Percentiles rank a stretch among this genome's conserved stretches.
Conservation (phyloP, 2,797 vertebrate genomes). For the Cuniculus paca region DNA sequence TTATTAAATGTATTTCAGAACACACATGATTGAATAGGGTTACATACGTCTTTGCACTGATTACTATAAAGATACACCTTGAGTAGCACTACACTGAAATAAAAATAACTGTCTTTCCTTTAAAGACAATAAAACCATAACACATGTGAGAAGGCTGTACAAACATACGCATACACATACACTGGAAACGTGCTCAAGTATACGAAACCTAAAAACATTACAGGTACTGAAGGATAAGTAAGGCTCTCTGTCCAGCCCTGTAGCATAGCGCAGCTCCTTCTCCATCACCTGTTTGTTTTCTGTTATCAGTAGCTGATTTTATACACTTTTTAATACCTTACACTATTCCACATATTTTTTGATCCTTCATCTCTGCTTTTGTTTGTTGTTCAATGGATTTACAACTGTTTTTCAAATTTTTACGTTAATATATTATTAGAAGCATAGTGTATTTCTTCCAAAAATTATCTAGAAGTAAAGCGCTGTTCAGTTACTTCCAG, state of each 20-base stretch:
- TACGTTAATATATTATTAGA: not conserved
- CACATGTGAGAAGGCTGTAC: not conserved
- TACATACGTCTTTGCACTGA: not conserved
- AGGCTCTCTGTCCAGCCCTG: not conserved
- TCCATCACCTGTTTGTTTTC: slow-evolving; percentile 1
- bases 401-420: slow-evolving; percentile 28
- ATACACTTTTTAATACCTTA: not conserved
- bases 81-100: not conserved
- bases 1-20: slow-evolving; percentile 36
- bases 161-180: not conserved
- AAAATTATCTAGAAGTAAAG: slow-evolving; percentile 31
- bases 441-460: not conserved
- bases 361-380: not conserved
- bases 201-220: not conserved
- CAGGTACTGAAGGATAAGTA: not conserved
- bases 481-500: slow-evolving; percentile 24
- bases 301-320: not conserved
- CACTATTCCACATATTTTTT: slow-evolving; percentile 7
- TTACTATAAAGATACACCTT: slow-evolving; percentile 36
- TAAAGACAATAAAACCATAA: not conserved
- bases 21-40: not conserved
- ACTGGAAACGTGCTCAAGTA: not conserved
- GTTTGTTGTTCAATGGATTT: slow-evolving; percentile 7
- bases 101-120: not conserved
- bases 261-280: not conserved